These are phyloP conservation scores for Kryptopterus vitreolus DNA, from an alignment of 2,797 vertebrate species.

Conservation along the genomic window DNA sequence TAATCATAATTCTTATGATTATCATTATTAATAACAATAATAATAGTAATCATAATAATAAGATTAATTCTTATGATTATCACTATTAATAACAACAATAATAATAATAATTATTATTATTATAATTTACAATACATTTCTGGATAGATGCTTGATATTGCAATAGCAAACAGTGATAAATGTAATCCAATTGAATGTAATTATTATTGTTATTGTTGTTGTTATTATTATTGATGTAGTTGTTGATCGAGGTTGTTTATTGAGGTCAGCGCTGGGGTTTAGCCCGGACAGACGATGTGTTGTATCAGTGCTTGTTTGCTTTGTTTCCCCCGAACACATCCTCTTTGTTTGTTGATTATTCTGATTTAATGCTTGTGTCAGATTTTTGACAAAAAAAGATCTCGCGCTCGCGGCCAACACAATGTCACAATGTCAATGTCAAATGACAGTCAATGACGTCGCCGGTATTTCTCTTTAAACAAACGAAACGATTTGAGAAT, in stretches of 20 bases:
- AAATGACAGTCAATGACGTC: not conserved
- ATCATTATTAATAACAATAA: too few relatives aligned
- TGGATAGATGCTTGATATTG: too few relatives aligned
- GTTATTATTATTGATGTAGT: too few relatives aligned
- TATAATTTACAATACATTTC: too few relatives aligned
- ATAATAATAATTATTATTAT: too few relatives aligned
- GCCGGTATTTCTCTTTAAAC: not conserved
- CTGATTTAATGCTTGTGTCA: conserved; percentile 39
- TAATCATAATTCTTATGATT: too few relatives aligned
- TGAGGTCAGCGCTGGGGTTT: not conserved
- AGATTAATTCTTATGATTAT: too few relatives aligned
- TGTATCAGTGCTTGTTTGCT: conserved; percentile 28
- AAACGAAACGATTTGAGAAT: not conserved
- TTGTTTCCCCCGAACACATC: conserved; percentile 37
- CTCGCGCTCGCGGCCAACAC: not conserved
- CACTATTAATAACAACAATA: too few relatives aligned
- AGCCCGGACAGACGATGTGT: conserved; percentile 9
- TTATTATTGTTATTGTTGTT: not conserved
- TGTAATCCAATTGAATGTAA: too few relatives aligned
- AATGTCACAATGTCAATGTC: not conserved
- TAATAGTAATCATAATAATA: too few relatives aligned
- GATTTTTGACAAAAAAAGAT: conserved; percentile 15
- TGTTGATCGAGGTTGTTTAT: not conserved
- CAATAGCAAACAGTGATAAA: too few relatives aligned
- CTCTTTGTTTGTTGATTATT: conserved; percentile 41